Evolutionary conservation across 2,113 vertebrate genomes (phyloP), one percentile per base, ranked within the genome.

Genomic region (Fukomys damarensis): DNA sequence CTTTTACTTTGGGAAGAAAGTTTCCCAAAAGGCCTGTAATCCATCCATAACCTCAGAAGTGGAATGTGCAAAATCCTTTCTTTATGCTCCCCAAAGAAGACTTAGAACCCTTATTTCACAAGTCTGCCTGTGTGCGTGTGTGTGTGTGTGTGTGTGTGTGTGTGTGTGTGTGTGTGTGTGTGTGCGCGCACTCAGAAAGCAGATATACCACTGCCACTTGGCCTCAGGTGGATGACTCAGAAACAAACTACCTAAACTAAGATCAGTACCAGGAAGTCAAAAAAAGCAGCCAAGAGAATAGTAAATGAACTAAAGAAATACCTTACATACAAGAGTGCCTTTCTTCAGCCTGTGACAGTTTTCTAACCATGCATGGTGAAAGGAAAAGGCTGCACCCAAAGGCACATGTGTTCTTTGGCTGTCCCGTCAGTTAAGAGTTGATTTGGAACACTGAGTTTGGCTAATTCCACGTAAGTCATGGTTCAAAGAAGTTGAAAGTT

Each of bases 221-320:
- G 28, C 43, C 65, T 81, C 61, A 58, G 80, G 30, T 41, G 3
- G 26, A 19, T 30, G 70, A 89, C 16, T 30, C 24, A 5, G 56
- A 94, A 93, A 87, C 14, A n/a, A 83, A 26, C 5, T 28, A 61
- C 56, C 86, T 30, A 38, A 30, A 80, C 81, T 46, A 76, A 89
- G 82, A 30, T 2, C 79, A 61, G 68, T 52, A 93, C 61, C 89
- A 93, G 86, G 63, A 95, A 95, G 49, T 79, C 70, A 86, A 91
- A 77, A 86, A 74, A 86, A 54, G 8, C 28, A 91, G 70, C 49
- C 46, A 52, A 61, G 70, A 89, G 92, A 86, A 91, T 1, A 87
- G 32, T 77, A n/a, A 58, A 28, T 26, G 13, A 65, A n/a, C 38
- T 38, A 81, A 94, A 59, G 17, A 87, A 89, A 56, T 41, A 77